Evolutionary conservation across 2,797 vertebrate species (phyloP).

Genomic region (Pteropus rufus): DNA sequence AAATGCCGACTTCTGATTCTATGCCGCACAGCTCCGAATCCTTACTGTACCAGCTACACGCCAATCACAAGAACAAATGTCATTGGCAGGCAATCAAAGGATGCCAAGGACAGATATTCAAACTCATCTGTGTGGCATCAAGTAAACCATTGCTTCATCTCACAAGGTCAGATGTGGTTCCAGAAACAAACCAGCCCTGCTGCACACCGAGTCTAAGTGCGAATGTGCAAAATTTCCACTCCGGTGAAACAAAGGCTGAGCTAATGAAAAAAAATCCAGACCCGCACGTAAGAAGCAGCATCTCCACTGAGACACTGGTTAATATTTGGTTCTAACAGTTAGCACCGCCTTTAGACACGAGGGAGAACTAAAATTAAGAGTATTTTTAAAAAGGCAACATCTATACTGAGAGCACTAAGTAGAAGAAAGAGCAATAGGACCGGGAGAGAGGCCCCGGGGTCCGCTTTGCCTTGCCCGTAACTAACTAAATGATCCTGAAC

Average conservation of each 20-base stretch:
- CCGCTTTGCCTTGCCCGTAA: not conserved
- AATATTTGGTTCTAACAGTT: not conserved
- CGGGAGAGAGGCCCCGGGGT: not conserved
- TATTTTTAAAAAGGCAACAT: not conserved
- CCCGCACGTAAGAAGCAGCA: accelerated
- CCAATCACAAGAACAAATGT: too few species aligned
- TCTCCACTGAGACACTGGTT: not conserved
- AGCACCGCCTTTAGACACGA: not conserved
- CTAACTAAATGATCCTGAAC: too few species aligned
- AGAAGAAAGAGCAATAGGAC: not conserved
- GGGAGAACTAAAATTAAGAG: not conserved
- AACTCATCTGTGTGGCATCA: not conserved
- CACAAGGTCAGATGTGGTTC: not conserved
- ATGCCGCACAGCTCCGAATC: not conserved
- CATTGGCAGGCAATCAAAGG: not conserved
- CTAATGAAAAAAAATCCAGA: not conserved
- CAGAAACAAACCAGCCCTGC: not conserved
- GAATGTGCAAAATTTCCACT: not conserved
- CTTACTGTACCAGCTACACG: not conserved
- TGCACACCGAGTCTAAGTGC: accelerated
- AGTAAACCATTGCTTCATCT: not conserved
- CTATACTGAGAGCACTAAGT: not conserved
- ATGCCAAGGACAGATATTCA: not conserved
- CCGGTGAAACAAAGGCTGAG: not conserved
- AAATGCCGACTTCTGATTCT: not conserved